Conservation (phyloP, 2,113 vertebrate species). For the Poecilia latipinna region DNA sequence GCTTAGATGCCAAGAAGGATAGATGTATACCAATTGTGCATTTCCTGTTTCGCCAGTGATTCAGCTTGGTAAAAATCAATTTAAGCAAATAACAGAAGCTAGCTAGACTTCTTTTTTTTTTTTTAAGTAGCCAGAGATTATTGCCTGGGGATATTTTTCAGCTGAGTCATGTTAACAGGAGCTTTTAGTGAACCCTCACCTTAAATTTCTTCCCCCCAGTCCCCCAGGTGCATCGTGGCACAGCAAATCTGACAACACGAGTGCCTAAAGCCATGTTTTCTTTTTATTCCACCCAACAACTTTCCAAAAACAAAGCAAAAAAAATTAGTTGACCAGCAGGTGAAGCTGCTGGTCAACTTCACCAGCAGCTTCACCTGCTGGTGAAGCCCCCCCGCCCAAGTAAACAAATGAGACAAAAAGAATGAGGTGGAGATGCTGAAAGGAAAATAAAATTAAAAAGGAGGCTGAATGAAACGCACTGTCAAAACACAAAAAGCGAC, state of each 20-base stretch:
- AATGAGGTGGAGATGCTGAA: background rate
- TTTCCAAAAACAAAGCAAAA: background rate
- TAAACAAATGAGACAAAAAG: no score
- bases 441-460: background rate
- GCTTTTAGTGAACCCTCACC: slow-evolving; percentile 47
- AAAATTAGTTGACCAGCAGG: background rate
- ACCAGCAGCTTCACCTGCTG: no score
- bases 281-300: background rate
- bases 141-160: slow-evolving; percentile 57
- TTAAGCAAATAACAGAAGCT: slow-evolving; percentile 31
- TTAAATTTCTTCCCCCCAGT: slow-evolving; percentile 18
- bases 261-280: background rate
- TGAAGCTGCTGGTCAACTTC: no score
- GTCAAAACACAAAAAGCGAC: background rate
- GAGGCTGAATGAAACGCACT: background rate
- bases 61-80: slow-evolving; percentile 14
- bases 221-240: slow-evolving; percentile 25
- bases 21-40: background rate
- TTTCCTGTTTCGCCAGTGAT: slow-evolving; percentile 18
- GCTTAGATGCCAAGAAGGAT: background rate
- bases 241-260: slow-evolving; percentile 1
- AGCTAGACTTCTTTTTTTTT: slow-evolving; percentile 19
- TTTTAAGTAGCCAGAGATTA: slow-evolving; percentile 34
- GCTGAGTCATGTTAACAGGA: slow-evolving; percentile 57
- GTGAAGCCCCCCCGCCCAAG: no score